These are phyloP conservation scores for Wiebesia pumilae DNA, from an alignment of 1,140 invertebrate species.

Conservation along the genomic window DNA sequence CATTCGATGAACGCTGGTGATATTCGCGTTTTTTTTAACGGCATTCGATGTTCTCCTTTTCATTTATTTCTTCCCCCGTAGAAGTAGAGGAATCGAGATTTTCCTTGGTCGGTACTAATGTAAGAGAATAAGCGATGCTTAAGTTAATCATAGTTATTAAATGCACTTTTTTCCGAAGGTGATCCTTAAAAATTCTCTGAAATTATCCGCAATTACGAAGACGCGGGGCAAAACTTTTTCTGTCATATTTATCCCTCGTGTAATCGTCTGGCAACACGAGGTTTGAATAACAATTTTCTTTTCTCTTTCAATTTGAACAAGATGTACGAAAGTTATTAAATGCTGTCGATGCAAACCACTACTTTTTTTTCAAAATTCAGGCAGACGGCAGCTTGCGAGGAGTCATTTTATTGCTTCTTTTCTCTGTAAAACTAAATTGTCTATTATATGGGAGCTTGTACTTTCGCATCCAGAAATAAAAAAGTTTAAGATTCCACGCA, in stretches of 20 bases:
- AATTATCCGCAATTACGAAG: constrained; percentile 7
- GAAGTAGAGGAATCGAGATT: constrained; percentile 1
- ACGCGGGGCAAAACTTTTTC: not conserved
- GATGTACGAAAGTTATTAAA: not conserved
- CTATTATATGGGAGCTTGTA: too few relatives aligned
- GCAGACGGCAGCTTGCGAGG: not conserved
- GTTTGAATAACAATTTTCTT: not conserved
- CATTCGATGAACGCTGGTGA: not conserved
- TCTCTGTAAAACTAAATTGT: too few relatives aligned
- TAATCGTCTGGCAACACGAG: not conserved
- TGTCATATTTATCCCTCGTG: not conserved
- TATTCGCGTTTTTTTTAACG: not conserved
- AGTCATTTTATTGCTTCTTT: not conserved
- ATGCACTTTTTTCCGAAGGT: not conserved
- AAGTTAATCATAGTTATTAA: constrained; percentile 41
- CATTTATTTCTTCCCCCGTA: not conserved
- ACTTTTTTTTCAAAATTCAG: not conserved
- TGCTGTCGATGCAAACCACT: not conserved
- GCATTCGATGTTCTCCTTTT: not conserved
- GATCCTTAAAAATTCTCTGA: not conserved
- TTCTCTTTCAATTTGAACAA: not conserved
- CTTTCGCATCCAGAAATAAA: not conserved
- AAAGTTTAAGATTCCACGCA: not conserved
- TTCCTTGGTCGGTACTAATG: not conserved
- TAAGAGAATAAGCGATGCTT: constrained; percentile 14